phyloP scores from a whole-genome alignment of 2,888 invertebrate species.

The Capitulum mitella region DNA sequence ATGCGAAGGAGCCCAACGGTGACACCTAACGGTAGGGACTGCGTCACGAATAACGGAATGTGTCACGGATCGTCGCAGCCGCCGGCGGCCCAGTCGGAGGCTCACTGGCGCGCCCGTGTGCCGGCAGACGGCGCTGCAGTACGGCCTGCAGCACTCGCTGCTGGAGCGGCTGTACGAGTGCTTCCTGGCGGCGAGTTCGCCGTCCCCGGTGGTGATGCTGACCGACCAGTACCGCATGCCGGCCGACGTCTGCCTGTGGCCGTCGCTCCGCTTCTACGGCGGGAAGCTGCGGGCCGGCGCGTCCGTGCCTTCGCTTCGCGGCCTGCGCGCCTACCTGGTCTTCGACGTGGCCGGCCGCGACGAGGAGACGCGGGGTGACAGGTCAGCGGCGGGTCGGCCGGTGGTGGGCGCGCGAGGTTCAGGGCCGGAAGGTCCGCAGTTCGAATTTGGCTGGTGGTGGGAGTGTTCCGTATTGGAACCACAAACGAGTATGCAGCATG shows the following conservation, averaged over 20 bases:
- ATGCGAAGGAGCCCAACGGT: no score
- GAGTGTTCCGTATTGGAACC: no score
- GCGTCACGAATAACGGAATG: no score
- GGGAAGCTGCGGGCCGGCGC: conserved; percentile 44
- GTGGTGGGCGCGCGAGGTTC: no score
- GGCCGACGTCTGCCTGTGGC: conserved; percentile 67
- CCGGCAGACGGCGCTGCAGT: neutral
- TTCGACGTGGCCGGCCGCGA: neutral
- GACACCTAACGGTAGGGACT: no score
- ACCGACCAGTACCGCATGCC: conserved; percentile 76
- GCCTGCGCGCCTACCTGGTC: neutral
- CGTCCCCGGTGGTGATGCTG: conserved; percentile 40
- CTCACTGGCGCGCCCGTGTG: neutral
- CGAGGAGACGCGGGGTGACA: neutral
- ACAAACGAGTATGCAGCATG: no score
- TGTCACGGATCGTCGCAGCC: neutral
- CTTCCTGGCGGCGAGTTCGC: neutral
- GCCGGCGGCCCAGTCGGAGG: neutral
- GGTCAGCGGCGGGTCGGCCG: neutral
- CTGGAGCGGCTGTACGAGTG: neutral
- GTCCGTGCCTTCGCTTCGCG: neutral
- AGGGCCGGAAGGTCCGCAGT: no score
- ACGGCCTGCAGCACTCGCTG: neutral
- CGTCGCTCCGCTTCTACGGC: conserved; percentile 64
- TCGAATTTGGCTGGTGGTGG: no score